Evolutionary conservation across 1,140 invertebrate genomes (phyloP).

Genomic region (Metaphire vulgaris): DNA sequence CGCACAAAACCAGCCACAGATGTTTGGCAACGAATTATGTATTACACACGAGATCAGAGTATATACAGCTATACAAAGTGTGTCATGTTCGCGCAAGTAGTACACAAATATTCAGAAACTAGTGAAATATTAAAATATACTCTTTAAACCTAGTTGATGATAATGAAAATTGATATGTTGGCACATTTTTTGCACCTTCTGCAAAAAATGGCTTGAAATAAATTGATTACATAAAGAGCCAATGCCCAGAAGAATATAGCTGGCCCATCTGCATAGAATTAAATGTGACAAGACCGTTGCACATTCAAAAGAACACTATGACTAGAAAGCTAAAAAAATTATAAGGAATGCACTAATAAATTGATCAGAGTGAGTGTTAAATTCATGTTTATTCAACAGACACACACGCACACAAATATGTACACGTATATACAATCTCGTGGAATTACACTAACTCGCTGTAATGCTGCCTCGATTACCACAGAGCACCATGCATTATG

Average conservation of each 20-base stretch:
- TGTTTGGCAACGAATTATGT: not conserved
- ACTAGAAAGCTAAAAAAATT: constrained; percentile 1
- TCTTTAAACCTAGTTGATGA: not conserved
- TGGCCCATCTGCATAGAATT: not conserved
- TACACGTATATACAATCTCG: constrained; percentile 2
- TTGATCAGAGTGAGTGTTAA: not conserved
- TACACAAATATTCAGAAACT: not conserved
- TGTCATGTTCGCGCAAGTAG: not conserved
- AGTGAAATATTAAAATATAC: not conserved
- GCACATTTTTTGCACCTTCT: not conserved
- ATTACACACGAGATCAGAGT: constrained; percentile 2
- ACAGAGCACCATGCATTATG: not conserved
- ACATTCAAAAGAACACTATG: not conserved
- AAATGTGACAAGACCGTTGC: not conserved
- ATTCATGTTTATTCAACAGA: not conserved
- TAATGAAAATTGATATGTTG: constrained; percentile 1
- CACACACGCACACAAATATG: not conserved
- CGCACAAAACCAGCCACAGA: not conserved
- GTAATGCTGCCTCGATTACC: not conserved
- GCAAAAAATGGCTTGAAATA: not conserved
- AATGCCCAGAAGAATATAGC: not conserved
- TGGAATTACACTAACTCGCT: not conserved
- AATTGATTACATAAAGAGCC: not conserved
- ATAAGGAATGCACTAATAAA: not conserved
- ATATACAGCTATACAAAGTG: not conserved